phyloP scores from a whole-genome alignment of 1,140 invertebrate genomes.

The Drosophila lacteicornis region DNA sequence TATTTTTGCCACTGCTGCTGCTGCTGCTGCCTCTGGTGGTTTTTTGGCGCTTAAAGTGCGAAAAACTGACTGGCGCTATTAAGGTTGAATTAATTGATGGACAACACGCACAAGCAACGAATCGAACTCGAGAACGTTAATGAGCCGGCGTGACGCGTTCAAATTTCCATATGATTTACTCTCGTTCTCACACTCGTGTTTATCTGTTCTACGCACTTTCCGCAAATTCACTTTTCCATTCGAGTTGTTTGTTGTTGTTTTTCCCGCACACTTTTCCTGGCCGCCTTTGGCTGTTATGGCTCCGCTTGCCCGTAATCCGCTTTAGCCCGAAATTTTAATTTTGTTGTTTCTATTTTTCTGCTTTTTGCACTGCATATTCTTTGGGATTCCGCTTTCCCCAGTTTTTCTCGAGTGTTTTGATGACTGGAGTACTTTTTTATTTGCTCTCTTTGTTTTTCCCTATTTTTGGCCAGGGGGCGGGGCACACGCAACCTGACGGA shows the following conservation, averaged over 20 bases:
- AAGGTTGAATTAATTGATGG: constrained; percentile 70
- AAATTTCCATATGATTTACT: constrained; percentile 71
- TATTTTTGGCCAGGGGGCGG: constrained; percentile 11
- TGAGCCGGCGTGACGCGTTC: constrained; percentile 64
- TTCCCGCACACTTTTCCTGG: constrained; percentile 50
- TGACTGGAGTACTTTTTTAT: constrained; percentile 32
- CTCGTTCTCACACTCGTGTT: constrained; percentile 29
- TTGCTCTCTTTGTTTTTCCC: neutral
- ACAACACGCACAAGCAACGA: constrained; percentile 51
- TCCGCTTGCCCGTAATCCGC: constrained; percentile 64
- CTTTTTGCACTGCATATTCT: constrained; percentile 38
- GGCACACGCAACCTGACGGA: constrained; percentile 39
- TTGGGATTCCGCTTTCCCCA: constrained; percentile 22
- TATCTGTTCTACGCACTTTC: constrained; percentile 44
- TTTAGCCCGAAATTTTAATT: constrained; percentile 79
- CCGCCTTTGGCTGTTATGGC: constrained; percentile 47
- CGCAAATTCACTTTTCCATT: constrained; percentile 66
- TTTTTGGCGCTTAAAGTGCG: constrained; percentile 65
- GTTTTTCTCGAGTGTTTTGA: constrained; percentile 46
- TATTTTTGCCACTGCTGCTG: constrained; percentile 6
- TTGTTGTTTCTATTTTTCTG: constrained; percentile 30
- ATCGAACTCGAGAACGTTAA: constrained; percentile 42
- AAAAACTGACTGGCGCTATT: constrained; percentile 52
- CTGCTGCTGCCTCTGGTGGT: constrained; percentile 10
- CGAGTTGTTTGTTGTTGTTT: constrained; percentile 24